Evolutionary conservation across 2,113 vertebrate species (phyloP), one percentile per base, ranked within the genome.

Genomic region (Anhinga rufa): DNA sequence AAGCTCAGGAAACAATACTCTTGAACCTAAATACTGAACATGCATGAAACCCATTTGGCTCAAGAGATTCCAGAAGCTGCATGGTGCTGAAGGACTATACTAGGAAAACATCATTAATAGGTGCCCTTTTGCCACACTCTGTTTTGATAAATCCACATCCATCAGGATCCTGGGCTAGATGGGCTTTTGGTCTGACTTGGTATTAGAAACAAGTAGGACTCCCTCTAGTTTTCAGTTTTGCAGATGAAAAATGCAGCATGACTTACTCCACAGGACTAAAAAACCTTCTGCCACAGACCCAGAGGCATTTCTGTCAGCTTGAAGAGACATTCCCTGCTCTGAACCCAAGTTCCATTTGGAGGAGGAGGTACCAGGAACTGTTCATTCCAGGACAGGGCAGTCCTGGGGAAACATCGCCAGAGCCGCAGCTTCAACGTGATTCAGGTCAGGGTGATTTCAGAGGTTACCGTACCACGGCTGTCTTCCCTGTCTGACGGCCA

Each of bases 381-480:
- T 85, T 96, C 62, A 90, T 91, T 94, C 93, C 93, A 93, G 88
- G 79, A 79, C 87, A 90, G 92, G 90, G 78, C 87, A 66, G 49
- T 90, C 62, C 90, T 24, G n/a, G 92, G 28, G 92, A 88, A 94
- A 93, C 2, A 1, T 29, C 3, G 0, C 78, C 24, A 14, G 69
- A 92, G 92, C 83, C 9, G 0, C 77, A 91, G 91, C 78, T 88
- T 62, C 84, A 85, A 62, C 3, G 0, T 88, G 92, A 95, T 77
- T 90, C 77, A 94, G 95, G 90, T 82, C 85, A 96, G 58, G 81
- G 58, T 86, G 90, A 95, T 58, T 95, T 87, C 82, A 93, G 90
- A 94, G 85, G 93, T 93, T 90, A 87, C 75, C 5, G 9, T 61
- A 90, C 78, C 58, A 87, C 3, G 4, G 92, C 62, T 69, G 87